These are phyloP conservation scores for Aspidapion aeneum DNA, from an alignment of 2,888 invertebrate genomes.

Conservation along the genomic window DNA sequence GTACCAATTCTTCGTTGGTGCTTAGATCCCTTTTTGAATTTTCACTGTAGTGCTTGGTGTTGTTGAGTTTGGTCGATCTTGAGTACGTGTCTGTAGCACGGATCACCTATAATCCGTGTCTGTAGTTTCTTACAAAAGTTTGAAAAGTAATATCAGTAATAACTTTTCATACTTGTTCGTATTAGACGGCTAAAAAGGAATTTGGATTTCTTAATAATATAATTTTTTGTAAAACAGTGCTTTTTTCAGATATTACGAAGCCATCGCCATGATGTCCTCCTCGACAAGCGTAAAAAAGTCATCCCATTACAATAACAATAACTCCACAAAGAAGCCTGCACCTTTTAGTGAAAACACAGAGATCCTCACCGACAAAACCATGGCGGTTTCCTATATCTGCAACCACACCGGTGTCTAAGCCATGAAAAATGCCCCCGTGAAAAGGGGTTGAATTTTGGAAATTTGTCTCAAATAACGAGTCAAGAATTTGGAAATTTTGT, in stretches of 20 bases:
- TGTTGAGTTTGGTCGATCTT: too few species aligned
- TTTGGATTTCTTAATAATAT: too few species aligned
- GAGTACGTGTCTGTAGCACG: too few species aligned
- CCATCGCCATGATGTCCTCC: slow-evolving; percentile 80
- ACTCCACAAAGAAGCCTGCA: slow-evolving; percentile 49
- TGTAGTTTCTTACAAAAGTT: too few species aligned
- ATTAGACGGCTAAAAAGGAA: too few species aligned
- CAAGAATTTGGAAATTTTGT: background rate
- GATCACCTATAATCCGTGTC: too few species aligned
- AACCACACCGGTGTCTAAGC: slow-evolving; percentile 72
- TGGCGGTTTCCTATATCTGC: slow-evolving; percentile 54
- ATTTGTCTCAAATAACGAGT: background rate
- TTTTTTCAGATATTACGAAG: slow-evolving; percentile 66
- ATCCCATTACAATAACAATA: slow-evolving; percentile 75
- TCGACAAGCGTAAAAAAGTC: slow-evolving; percentile 83
- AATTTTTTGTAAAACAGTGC: too few species aligned
- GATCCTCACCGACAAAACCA: background rate
- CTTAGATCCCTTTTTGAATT: too few species aligned
- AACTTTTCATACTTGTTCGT: too few species aligned
- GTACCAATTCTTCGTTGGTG: too few species aligned
- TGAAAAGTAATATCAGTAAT: too few species aligned
- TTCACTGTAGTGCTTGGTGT: too few species aligned
- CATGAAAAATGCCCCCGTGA: slow-evolving; percentile 34
- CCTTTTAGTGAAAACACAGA: slow-evolving; percentile 40
- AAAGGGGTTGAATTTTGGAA: slow-evolving; percentile 19